These are phyloP conservation scores for Xylophagus ater DNA, from an alignment of 2,888 invertebrate genomes.

Conservation along the genomic window DNA sequence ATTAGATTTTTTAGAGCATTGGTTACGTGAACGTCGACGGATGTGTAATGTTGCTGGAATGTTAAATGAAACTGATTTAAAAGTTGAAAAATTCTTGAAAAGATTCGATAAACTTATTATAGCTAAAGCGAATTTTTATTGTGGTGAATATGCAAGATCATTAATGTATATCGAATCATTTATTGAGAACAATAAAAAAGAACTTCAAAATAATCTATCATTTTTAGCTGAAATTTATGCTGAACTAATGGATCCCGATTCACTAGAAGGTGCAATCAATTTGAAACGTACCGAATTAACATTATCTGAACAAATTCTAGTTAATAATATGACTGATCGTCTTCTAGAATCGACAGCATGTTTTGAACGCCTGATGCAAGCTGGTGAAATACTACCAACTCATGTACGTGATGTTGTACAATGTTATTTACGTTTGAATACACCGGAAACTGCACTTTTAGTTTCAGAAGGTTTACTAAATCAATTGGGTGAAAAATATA, in stretches of 20 bases:
- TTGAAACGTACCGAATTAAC: slow-evolving; percentile 66
- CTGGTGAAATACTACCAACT: slow-evolving; percentile 42
- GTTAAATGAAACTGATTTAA: slow-evolving; percentile 20
- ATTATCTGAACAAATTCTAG: slow-evolving; percentile 69
- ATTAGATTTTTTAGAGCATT: slow-evolving; percentile 64
- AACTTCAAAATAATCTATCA: slow-evolving; percentile 49
- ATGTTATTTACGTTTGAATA: slow-evolving; percentile 76
- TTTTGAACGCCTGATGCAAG: slow-evolving; percentile 70
- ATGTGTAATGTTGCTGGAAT: slow-evolving; percentile 8
- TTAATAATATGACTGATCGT: slow-evolving; percentile 74
- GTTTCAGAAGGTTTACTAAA: slow-evolving; percentile 59
- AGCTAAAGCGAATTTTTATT: slow-evolving; percentile 61
- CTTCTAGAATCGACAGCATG: slow-evolving; percentile 77
- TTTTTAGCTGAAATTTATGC: slow-evolving; percentile 72
- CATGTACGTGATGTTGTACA: slow-evolving; percentile 62
- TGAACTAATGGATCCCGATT: slow-evolving; percentile 80
- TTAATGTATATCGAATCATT: slow-evolving; percentile 65
- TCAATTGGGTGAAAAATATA: slow-evolving; percentile 46
- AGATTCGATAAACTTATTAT: slow-evolving; percentile 52
- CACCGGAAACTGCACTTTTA: slow-evolving; percentile 72
- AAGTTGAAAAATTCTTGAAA: slow-evolving; percentile 35
- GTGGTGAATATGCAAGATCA: slow-evolving; percentile 63
- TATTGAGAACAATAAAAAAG: slow-evolving; percentile 45
- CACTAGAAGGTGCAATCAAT: slow-evolving; percentile 69
- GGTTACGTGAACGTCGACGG: slow-evolving; percentile 50